These are phyloP conservation scores for Bubo scandiacus DNA, from an alignment of 2,113 vertebrate species.

Conservation along the genomic window DNA sequence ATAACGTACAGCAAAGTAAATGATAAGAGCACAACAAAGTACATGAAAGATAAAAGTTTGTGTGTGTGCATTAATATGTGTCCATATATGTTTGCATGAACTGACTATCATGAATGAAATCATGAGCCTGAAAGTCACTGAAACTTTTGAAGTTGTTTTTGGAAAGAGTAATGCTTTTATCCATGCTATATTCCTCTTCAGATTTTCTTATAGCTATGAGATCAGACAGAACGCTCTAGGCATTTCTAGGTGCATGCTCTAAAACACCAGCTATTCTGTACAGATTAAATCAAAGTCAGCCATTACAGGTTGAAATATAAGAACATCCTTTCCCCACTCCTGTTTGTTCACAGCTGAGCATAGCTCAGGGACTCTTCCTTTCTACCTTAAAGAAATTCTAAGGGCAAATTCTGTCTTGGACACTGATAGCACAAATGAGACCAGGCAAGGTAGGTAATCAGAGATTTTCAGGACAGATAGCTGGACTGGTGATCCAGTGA, in stretches of 20 bases:
- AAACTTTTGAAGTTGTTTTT: background rate
- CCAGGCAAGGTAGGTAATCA: background rate
- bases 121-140: background rate
- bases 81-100: background rate
- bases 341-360: background rate
- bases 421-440: background rate
- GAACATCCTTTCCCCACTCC: background rate
- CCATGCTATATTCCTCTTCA: background rate
- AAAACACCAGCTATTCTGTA: background rate
- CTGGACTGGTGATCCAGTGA: background rate
- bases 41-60: background rate
- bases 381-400: background rate
- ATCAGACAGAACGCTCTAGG: background rate
- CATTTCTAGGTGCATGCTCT: background rate
- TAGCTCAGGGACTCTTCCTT: background rate
- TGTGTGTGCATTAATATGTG: background rate
- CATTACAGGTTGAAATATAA: background rate
- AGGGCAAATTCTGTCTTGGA: background rate
- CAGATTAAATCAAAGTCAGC: background rate
- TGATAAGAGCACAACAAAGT: background rate
- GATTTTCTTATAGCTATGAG: background rate
- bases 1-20: background rate
- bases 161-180: background rate
- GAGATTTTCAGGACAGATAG: background rate
- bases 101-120: background rate